Evolutionary conservation across 2,797 vertebrate species (phyloP).

Genomic region (Anguilla obscura): DNA sequence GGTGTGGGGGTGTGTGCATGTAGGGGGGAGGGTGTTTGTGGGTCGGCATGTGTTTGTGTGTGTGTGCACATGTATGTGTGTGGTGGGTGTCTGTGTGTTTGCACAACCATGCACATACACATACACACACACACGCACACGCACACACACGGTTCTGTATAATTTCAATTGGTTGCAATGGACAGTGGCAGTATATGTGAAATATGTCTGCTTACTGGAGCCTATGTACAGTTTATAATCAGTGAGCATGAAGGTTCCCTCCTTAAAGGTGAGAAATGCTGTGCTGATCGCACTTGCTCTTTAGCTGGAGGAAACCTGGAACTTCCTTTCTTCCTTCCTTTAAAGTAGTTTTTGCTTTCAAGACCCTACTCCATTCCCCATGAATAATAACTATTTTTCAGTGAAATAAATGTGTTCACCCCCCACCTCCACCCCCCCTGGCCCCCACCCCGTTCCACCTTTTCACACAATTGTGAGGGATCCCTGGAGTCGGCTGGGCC

Average conservation of each 20-base stretch:
- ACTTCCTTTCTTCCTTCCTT: neutral
- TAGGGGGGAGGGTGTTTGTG: neutral
- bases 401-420: constrained; percentile 14
- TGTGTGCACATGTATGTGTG: too few species aligned
- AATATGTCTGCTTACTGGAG: neutral
- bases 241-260: neutral
- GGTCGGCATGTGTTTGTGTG: neutral
- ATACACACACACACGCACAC: too few species aligned
- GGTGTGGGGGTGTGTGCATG: neutral
- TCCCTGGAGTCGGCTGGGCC: constrained; percentile 16
- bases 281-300: neutral
- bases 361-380: neutral
- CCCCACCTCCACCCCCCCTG: neutral
- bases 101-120: neutral
- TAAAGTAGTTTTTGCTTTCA: constrained; percentile 4
- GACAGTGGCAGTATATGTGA: neutral
- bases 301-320: neutral
- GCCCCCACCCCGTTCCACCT: neutral
- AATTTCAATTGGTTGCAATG: neutral
- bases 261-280: neutral
- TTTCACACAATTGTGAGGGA: neutral
- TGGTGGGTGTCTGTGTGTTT: neutral
- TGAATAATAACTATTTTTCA: neutral
- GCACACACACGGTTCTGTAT: neutral
- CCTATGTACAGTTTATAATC: neutral